Conservation (phyloP, 2,797 vertebrate species). For the Avahi laniger region DNA sequence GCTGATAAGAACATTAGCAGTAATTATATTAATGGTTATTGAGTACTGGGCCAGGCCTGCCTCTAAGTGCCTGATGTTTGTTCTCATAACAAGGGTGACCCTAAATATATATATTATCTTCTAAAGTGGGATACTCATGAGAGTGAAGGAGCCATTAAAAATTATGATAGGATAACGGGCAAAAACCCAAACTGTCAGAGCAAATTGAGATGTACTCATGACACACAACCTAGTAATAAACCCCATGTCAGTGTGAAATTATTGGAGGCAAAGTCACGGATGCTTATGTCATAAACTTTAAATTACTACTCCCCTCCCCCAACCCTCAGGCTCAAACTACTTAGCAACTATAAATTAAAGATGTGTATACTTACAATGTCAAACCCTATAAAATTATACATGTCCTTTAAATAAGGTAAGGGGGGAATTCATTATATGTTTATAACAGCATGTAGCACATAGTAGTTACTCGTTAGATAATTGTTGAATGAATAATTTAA, state of each 20-base stretch:
- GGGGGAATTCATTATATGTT: constrained; percentile 17
- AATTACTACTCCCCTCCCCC: neutral
- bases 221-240: neutral
- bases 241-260: neutral
- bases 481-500: constrained; percentile 27
- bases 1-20: neutral
- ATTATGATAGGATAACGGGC: neutral
- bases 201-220: neutral
- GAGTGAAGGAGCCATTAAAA: neutral
- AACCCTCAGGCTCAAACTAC: constrained; percentile 29
- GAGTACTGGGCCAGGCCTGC: neutral
- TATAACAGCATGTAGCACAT: neutral
- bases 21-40: neutral
- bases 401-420: constrained; percentile 40
- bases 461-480: neutral
- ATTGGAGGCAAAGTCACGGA: constrained; percentile 15
- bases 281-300: constrained; percentile 6
- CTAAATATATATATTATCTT: neutral
- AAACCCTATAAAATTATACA: constrained; percentile 10
- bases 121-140: neutral
- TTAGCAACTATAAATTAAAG: constrained; percentile 44
- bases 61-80: neutral
- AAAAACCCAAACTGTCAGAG: neutral
- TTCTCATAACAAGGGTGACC: neutral
- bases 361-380: constrained; percentile 32